Base-by-base conservation (phyloP, 2,797 vertebrate genomes). In the Tolypeutes matacus region DNA sequence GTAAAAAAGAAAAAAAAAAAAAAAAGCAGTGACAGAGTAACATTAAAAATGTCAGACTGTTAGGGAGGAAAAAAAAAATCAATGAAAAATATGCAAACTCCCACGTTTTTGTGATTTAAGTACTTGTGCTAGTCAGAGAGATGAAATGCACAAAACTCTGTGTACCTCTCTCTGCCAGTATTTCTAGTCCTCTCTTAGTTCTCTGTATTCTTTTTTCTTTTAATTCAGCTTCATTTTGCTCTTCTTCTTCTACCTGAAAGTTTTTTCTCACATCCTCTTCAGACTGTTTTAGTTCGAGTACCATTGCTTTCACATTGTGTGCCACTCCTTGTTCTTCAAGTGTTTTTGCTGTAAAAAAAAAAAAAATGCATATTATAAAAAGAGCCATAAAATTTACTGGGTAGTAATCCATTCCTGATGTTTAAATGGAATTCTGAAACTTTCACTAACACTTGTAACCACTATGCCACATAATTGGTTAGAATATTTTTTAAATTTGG, bases 231-330 rank as follows among this genome's bases (percentile, higher is more conserved):
- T 98, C 96, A 3, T 81, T 96, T 2, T 96, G 97, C 0, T 99
- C 98, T 78, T 98, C 98, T 89, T 99, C 98, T 70, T 99, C 99
- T 21, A 96, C 98, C 80, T 98, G 98, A 21, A 94, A 95, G 96
- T 97, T 97, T 25, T 89, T 98, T 67, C 97, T 98, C 31, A 94
- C 97, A 70, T 99, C 99, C 0, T 98, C 97, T 76, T 99, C 99
- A 0, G 98, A 99, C 76, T 99, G 98, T 34, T 98, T 99, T 70
- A 99, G 95, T 0, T 99, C 98, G 9, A 99, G 98, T n/a, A 99
- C 99, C 99, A 99, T 99, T 2, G 99, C 94, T 97, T 99, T 99
- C 13, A 99, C 99, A 77, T 99, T 99, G 98, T 99, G 99, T 83
- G 98, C 98, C 84, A 99, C 98, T 0, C 98, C 99, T 97, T 99